Percentiles rank a stretch among this genome's conserved stretches.
Evolutionary conservation across 2,797 vertebrate species (phyloP).

Genomic region (Micropoecilia bifurca): DNA sequence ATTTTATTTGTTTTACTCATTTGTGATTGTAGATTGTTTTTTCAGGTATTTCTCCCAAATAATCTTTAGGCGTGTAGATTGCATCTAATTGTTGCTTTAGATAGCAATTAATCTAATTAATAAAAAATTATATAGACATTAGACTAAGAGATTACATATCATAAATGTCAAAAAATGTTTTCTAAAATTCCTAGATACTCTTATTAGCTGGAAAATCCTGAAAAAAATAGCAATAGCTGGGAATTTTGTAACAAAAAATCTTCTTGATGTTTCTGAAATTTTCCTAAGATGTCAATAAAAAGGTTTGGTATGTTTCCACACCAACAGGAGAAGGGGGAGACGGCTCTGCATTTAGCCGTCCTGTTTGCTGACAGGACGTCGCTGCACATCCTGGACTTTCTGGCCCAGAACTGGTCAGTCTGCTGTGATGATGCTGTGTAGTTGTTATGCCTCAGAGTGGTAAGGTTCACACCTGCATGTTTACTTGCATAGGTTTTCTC

Average conservation of each 20-base stretch:
- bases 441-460: background rate
- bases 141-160: background rate
- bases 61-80: background rate
- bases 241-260: background rate
- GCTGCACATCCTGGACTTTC: constrained; percentile 87
- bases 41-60: background rate
- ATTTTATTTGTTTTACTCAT: too few species aligned
- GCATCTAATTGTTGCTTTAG: background rate
- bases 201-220: background rate
- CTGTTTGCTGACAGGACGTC: constrained; percentile 85
- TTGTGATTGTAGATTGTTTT: background rate
- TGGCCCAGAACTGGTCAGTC: constrained; percentile 82
- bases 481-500: constrained; percentile 9
- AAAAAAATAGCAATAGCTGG: background rate
- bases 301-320: constrained; percentile 21
- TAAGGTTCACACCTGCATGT: background rate
- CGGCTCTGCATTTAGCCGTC: constrained; percentile 85
- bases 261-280: background rate
- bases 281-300: background rate
- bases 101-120: too few species aligned
- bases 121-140: too few species aligned
- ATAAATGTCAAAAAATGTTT: background rate
- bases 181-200: background rate
- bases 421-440: background rate
- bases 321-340: constrained; percentile 86